These are phyloP conservation scores for Cryptus viduatorius DNA, from an alignment of 2,888 invertebrate genomes.

Conservation along the genomic window DNA sequence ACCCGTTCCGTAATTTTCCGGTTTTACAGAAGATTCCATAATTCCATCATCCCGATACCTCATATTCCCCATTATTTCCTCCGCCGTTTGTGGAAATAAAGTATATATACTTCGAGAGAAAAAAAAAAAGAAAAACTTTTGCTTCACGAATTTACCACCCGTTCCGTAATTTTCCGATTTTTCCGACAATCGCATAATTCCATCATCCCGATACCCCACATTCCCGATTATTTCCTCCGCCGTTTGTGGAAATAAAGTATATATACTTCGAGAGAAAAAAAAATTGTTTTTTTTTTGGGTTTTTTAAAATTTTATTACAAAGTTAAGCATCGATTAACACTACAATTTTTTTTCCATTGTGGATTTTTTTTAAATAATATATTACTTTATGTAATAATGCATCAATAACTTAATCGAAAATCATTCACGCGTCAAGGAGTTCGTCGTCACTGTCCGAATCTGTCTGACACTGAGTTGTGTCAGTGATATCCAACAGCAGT, in stretches of 20 bases:
- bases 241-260: slow-evolving; percentile 43
- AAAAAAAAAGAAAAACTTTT: slow-evolving; percentile 35
- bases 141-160: no score
- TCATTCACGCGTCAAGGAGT: slow-evolving; percentile 75
- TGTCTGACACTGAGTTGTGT: slow-evolving; percentile 77
- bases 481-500: slow-evolving; percentile 77
- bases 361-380: slow-evolving; percentile 16
- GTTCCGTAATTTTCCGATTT: no score
- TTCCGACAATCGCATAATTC: slow-evolving; percentile 6
- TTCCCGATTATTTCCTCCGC: not conserved
- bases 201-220: slow-evolving; percentile 12
- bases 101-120: slow-evolving; percentile 23
- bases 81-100: slow-evolving; percentile 40
- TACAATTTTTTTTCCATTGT: slow-evolving; percentile 23
- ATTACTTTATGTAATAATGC: not conserved
- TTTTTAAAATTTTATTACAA: slow-evolving; percentile 57
- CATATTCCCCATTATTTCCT: slow-evolving; percentile 13
- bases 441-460: slow-evolving; percentile 80
- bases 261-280: slow-evolving; percentile 31
- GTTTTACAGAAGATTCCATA: slow-evolving; percentile 1
- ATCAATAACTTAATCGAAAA: not conserved
- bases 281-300: not conserved
- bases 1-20: slow-evolving; percentile 20
- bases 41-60: slow-evolving; percentile 15
- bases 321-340: slow-evolving; percentile 47